These are phyloP conservation scores for Megaceryle torquata DNA, from an alignment of 2,113 vertebrate genomes.

Conservation along the genomic window DNA sequence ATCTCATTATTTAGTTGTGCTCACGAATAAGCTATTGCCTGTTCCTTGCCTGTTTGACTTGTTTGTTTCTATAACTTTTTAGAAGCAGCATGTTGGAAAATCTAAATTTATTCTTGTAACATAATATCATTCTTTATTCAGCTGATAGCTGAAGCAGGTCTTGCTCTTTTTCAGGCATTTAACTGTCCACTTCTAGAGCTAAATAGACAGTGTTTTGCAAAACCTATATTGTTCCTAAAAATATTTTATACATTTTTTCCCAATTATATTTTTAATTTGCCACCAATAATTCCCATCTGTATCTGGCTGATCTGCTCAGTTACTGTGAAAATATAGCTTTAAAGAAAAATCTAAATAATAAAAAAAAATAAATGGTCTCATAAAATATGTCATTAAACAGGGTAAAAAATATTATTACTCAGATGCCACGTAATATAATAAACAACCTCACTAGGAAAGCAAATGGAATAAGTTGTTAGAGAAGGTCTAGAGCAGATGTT, in stretches of 20 bases:
- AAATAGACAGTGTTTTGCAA: not conserved
- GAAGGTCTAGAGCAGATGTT: not conserved
- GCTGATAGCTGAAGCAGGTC: not conserved
- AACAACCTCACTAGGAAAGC: not conserved
- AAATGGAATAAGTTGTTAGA: not conserved
- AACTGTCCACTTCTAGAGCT: not conserved
- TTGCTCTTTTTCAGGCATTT: not conserved
- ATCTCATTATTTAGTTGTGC: slow-evolving; percentile 5
- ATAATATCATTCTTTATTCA: slow-evolving; percentile 3
- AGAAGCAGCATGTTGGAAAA: slow-evolving; percentile 21
- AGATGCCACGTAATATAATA: not conserved
- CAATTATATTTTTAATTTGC: not conserved
- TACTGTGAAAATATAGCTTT: not conserved
- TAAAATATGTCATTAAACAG: not conserved
- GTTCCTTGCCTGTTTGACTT: not conserved
- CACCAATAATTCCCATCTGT: not conserved
- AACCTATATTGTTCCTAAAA: not conserved
- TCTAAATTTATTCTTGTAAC: slow-evolving; percentile 1
- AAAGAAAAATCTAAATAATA: not conserved
- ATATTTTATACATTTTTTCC: not conserved
- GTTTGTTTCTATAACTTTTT: slow-evolving; percentile 36
- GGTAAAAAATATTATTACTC: not conserved
- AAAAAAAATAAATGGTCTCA: not conserved
- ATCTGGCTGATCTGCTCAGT: not conserved
- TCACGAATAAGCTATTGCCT: slow-evolving; percentile 29